Base-by-base conservation (phyloP, 2,888 invertebrate species). In the Eudemis profundana region DNA sequence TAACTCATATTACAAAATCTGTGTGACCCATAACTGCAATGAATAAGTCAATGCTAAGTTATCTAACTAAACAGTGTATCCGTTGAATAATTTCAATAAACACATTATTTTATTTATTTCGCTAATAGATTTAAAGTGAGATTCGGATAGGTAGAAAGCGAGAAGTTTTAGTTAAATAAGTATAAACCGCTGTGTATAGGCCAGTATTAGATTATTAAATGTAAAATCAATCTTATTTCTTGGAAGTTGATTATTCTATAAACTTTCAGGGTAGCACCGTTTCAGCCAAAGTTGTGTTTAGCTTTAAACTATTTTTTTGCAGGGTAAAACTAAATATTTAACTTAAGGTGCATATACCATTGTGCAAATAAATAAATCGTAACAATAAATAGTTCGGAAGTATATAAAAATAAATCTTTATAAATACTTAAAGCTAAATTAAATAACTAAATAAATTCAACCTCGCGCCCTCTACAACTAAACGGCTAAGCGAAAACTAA, bases 181-280 rank as follows among this genome's bases (percentile, higher is more conserved):
- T 91, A 90, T 86, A 82, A 84, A 90, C 90, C 90, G 90, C 90
- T 86, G 87, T 84, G 85, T 86, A 87, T 74, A 81, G 69, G 74
- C 76, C 81, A 79, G 76, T 76, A 71, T 21, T 19, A 21, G 3
- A 23, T 4, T 15, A 23, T 40, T 0, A 4, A 53, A 14, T 38
- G n/a, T n/a, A 23, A 14, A 40, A 21, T 12, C 21, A 21, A 40
- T 15, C 38, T 33, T 33, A 33, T 33, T 33, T 53, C 10, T 23
- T 36, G 21, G 27, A 49, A 23, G 14, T 44, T 21, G 12, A n/a
- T 46, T n/a, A 21, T 46, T 4, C 1, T 12, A 23, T 42, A 17
- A 44, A 19, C 3, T 29, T 56, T 56, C 17, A 17, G 27, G 27
- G 4, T 17, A 54, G 54, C 54, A 54, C 42, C 54, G 38, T 38